Percentiles rank a stretch among this genome's conserved stretches.
These are phyloP conservation scores for Ridgeia piscesae DNA, from an alignment of 1,140 invertebrate genomes.

Conservation along the genomic window DNA sequence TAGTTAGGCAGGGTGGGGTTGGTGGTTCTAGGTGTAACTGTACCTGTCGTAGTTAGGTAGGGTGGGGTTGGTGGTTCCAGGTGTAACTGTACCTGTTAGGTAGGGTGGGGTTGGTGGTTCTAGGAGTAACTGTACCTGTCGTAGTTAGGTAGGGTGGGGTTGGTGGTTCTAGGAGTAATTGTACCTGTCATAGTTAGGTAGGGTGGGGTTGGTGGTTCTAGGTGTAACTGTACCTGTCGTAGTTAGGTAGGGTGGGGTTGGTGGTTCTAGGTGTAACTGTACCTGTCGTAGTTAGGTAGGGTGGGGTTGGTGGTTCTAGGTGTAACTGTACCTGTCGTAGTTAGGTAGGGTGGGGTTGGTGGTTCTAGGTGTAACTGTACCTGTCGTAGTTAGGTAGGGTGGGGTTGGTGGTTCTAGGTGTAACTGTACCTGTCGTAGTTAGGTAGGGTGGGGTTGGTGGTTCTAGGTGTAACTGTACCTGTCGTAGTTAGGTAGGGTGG, in stretches of 20 bases:
- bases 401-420: conserved; percentile 60
- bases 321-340: conserved; percentile 60
- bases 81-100: conserved; percentile 61
- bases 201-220: conserved; percentile 59
- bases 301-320: conserved; percentile 60
- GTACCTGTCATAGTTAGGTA: conserved; percentile 63
- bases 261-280: conserved; percentile 51
- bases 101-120: conserved; percentile 60
- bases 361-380: conserved; percentile 56
- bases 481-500: conserved; percentile 61
- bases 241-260: conserved; percentile 62
- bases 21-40: conserved; percentile 49
- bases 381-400: conserved; percentile 62
- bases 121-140: conserved; percentile 60
- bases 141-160: conserved; percentile 62
- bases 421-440: conserved; percentile 60
- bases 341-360: conserved; percentile 61
- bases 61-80: conserved; percentile 58
- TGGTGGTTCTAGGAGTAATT: conserved; percentile 54
- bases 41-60: conserved; percentile 63
- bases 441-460: conserved; percentile 61
- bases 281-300: conserved; percentile 62
- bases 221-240: conserved; percentile 60
- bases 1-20: conserved; percentile 62
- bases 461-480: conserved; percentile 58